phyloP scores from a whole-genome alignment of 2,888 invertebrate genomes.

The Physocephala rufipes region DNA sequence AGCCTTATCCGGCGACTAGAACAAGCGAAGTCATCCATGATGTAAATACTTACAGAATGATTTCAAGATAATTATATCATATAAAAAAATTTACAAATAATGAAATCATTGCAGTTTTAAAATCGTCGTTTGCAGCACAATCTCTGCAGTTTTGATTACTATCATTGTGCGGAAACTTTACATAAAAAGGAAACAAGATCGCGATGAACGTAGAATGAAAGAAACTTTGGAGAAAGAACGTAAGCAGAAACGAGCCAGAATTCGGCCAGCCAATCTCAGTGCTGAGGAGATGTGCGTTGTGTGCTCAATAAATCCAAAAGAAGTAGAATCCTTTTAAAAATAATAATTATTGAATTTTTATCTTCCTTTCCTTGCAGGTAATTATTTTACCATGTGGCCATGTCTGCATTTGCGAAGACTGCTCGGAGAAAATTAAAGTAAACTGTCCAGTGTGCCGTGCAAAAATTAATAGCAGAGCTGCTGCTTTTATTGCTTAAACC shows the following conservation, averaged over 20 bases:
- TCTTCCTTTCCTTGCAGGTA: constrained; percentile 68
- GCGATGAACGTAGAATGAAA: constrained; percentile 71
- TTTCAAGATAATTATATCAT: background rate
- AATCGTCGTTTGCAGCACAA: constrained; percentile 69
- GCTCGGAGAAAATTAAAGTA: constrained; percentile 75
- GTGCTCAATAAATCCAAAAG: constrained; percentile 85
- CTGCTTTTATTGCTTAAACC: constrained; percentile 78
- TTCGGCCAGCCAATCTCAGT: constrained; percentile 70
- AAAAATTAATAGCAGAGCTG: constrained; percentile 74
- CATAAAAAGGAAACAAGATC: constrained; percentile 67
- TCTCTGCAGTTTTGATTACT: constrained; percentile 68
- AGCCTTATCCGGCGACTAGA: constrained; percentile 79
- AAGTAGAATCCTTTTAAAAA: constrained; percentile 66
- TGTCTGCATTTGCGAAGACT: constrained; percentile 89
- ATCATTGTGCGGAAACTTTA: constrained; percentile 69
- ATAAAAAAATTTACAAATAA: background rate
- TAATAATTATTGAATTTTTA: background rate
- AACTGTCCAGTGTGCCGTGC: constrained; percentile 84
- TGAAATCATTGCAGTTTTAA: constrained; percentile 65
- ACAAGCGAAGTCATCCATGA: constrained; percentile 74
- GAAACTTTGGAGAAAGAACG: constrained; percentile 74
- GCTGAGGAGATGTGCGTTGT: constrained; percentile 82
- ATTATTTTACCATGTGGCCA: constrained; percentile 90
- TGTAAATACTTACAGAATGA: constrained; percentile 65
- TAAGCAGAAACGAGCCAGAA: constrained; percentile 73